Conservation (phyloP, 2,888 invertebrate species). For the Mesochorus sp. region DNA sequence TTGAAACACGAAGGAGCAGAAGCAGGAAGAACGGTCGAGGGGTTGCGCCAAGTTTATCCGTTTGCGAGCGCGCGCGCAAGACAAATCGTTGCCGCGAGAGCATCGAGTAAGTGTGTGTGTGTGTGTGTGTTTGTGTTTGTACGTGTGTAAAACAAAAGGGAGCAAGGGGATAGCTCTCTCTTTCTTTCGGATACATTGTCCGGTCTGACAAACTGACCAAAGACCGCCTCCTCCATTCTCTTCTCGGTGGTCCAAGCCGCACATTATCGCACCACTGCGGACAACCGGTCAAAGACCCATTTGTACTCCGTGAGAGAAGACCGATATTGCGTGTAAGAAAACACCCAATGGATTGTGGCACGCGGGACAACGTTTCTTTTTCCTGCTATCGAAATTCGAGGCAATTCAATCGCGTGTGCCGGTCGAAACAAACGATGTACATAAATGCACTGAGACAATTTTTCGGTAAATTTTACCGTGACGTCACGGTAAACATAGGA, state of each 20-base stretch:
- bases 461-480: no score
- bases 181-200: conserved; percentile 73
- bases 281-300: conserved; percentile 74
- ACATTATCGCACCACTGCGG: conserved; percentile 79
- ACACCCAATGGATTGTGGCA: conserved; percentile 41
- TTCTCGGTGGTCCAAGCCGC: conserved; percentile 68
- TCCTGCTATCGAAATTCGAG: no score
- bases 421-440: no score
- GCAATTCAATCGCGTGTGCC: no score
- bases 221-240: conserved; percentile 75
- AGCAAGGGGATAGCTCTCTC: conserved; percentile 6
- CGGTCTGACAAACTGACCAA: conserved; percentile 78
- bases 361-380: no score
- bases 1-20: conserved; percentile 60
- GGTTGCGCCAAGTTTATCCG: conserved; percentile 75
- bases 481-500: no score
- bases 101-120: no score
- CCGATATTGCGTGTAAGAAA: conserved; percentile 45
- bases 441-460: no score
- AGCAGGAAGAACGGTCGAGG: conserved; percentile 50
- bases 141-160: no score
- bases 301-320: conserved; percentile 71
- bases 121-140: no score
- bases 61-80: conserved; percentile 73
- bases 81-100: conserved; percentile 77